These are phyloP conservation scores for Amphibalanus amphitrite DNA, from an alignment of 1,140 invertebrate genomes.

Conservation along the genomic window DNA sequence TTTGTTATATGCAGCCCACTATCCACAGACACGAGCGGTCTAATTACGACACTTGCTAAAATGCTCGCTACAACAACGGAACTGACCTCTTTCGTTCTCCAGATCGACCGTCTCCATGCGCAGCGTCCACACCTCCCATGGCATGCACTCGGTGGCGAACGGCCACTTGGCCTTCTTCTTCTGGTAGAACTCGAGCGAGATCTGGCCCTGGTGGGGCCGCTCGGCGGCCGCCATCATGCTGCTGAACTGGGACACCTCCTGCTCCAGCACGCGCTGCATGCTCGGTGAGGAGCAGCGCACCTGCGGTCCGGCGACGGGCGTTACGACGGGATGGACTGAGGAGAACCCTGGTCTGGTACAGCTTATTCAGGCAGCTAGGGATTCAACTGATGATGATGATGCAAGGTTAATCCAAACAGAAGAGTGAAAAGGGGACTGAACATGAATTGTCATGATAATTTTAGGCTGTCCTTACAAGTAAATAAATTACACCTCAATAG, in stretches of 20 bases:
- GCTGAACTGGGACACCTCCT: conserved; percentile 68
- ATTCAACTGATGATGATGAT: too few relatives aligned
- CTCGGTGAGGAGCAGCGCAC: conserved; percentile 69
- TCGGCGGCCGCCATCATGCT: conserved; percentile 47
- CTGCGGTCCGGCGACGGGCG: conserved; percentile 22
- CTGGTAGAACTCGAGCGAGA: conserved; percentile 88
- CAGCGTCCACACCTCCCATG: conserved; percentile 96
- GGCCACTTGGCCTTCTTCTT: conserved; percentile 74
- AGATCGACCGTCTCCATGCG: conserved; percentile 70
- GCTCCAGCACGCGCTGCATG: conserved; percentile 52
- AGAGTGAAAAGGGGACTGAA: too few relatives aligned
- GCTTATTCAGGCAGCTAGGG: too few relatives aligned
- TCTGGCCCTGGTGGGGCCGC: conserved; percentile 44
- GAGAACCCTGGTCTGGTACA: too few relatives aligned
- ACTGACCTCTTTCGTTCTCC: conserved; percentile 11
- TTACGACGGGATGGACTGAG: too few relatives aligned
- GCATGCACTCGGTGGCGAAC: conserved; percentile 70
- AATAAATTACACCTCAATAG: too few relatives aligned
- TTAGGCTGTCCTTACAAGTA: too few relatives aligned
- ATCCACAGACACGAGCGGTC: too few relatives aligned
- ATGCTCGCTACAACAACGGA: conserved; percentile 1
- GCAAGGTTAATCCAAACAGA: too few relatives aligned
- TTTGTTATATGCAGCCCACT: too few relatives aligned
- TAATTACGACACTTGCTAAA: too few relatives aligned
- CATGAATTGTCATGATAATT: too few relatives aligned